These are phyloP conservation scores for Anas georgica DNA, from an alignment of 2,797 vertebrate genomes.

Conservation along the genomic window DNA sequence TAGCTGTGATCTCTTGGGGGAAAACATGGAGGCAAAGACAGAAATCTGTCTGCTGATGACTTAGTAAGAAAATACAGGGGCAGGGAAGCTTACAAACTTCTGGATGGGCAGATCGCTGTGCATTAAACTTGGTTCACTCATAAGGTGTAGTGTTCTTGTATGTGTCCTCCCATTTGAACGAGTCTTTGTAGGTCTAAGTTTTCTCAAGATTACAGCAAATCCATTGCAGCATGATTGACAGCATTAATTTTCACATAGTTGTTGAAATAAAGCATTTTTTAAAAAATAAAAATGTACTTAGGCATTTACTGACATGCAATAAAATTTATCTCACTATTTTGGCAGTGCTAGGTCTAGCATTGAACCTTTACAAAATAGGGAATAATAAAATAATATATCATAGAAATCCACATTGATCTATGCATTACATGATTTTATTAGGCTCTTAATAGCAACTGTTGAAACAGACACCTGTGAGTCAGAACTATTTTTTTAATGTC, in stretches of 20 bases:
- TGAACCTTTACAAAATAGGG: neutral
- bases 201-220: neutral
- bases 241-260: too few species aligned
- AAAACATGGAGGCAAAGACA: neutral
- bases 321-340: neutral
- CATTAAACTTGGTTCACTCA: neutral
- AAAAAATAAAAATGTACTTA: accelerated
- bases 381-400: neutral
- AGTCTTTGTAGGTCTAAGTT: neutral
- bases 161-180: neutral
- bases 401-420: neutral
- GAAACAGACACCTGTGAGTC: neutral
- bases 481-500: neutral
- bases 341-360: neutral
- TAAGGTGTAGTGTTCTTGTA: neutral
- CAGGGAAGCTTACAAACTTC: neutral
- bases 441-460: neutral
- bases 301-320: neutral
- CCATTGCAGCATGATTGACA: neutral
- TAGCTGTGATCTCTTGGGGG: neutral
- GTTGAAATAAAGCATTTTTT: neutral
- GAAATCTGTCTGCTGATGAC: neutral
- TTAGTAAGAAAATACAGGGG: neutral
- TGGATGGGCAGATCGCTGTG: neutral
- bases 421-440: neutral